Conservation (phyloP, 2,113 vertebrate genomes). For the Saimiri boliviensis region DNA sequence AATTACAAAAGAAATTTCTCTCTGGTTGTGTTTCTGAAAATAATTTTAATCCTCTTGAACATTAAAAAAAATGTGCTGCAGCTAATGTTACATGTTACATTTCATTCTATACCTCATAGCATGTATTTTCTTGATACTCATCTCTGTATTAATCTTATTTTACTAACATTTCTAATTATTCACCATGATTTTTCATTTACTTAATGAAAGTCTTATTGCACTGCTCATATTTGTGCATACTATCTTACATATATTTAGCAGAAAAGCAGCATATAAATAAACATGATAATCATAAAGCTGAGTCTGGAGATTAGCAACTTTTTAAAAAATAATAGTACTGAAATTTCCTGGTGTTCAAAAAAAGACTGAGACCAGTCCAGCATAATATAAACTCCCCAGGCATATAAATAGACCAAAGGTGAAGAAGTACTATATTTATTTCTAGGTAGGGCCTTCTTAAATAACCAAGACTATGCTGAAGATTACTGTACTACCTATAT, state of each 20-base stretch:
- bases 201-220: not conserved
- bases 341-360: not conserved
- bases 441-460: not conserved
- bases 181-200: not conserved
- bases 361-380: not conserved
- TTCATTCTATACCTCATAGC: not conserved
- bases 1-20: not conserved
- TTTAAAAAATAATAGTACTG: not conserved
- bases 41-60: not conserved
- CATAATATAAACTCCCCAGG: not conserved
- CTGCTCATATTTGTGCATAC: constrained; percentile 15
- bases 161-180: constrained; percentile 17
- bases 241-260: not conserved
- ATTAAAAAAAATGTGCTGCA: not conserved
- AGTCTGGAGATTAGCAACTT: not conserved
- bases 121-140: not conserved
- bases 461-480: not conserved
- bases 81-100: not conserved
- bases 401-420: not conserved
- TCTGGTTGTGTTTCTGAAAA: not conserved
- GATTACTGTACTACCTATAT: not conserved
- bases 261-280: not conserved
- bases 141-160: not conserved
- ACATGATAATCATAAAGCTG: not conserved
- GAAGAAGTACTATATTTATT: not conserved